phyloP scores from a whole-genome alignment of 2,113 vertebrate genomes.

The Laticauda colubrina region DNA sequence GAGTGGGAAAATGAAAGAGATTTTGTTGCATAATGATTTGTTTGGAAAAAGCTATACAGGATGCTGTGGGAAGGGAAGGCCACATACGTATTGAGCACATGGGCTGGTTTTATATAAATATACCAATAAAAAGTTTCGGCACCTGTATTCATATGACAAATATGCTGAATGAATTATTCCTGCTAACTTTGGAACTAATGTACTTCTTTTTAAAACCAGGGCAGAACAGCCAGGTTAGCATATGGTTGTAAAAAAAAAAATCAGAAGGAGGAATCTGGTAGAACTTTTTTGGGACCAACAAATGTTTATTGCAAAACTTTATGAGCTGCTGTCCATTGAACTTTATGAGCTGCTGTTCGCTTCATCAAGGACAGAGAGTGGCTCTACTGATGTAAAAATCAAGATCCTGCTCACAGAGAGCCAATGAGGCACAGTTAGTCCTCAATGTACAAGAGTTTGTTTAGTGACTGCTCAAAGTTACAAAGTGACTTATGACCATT shows the following conservation, averaged over 20 bases:
- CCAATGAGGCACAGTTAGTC: not conserved
- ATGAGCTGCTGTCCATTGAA: not conserved
- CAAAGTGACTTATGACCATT: too few species aligned
- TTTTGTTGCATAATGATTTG: not conserved
- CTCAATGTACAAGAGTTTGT: too few species aligned
- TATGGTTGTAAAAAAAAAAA: not conserved
- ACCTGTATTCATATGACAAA: not conserved
- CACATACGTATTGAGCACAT: not conserved
- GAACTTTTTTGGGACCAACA: not conserved
- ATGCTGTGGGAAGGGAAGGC: not conserved
- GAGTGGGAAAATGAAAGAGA: slow-evolving; percentile 14
- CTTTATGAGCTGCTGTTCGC: not conserved
- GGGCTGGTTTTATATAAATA: not conserved
- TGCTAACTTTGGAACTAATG: not conserved
- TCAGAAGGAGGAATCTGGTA: not conserved
- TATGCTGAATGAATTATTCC: not conserved
- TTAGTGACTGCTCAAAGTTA: too few species aligned
- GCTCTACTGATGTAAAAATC: not conserved
- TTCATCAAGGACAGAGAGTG: not conserved
- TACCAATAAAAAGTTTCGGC: not conserved
- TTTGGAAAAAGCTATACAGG: slow-evolving; percentile 13
- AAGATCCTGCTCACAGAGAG: not conserved
- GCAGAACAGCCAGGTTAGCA: not conserved
- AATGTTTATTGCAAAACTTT: not conserved
- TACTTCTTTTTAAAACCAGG: not conserved